Conservation (phyloP, 2,797 vertebrate species). For the Thalassophryne amazonica region DNA sequence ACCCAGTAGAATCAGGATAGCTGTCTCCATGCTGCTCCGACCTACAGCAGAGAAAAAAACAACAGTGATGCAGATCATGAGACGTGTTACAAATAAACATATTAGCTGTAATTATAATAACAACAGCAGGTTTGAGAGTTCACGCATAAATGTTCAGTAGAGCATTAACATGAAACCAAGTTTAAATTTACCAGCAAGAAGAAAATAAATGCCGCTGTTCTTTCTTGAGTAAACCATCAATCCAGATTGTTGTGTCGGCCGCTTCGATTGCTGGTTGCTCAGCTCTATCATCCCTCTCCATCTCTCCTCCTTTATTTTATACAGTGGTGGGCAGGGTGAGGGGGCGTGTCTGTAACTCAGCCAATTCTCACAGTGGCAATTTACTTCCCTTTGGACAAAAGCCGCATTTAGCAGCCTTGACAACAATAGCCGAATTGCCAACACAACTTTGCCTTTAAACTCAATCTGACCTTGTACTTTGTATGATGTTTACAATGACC, state of each 20-base stretch:
- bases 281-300: conserved; percentile 29
- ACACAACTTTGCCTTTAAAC: conserved; percentile 23
- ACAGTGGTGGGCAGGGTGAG: conserved; percentile 21
- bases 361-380: conserved; percentile 27
- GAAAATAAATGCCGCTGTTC: conserved; percentile 14
- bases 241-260: conserved; percentile 1
- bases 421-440: neutral
- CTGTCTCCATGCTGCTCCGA: conserved; percentile 66
- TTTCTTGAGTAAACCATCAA: conserved; percentile 36
- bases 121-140: neutral
- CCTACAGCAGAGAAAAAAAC: conserved; percentile 38
- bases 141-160: neutral
- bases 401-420: conserved; percentile 29
- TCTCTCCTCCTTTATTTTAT: conserved; percentile 72
- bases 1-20: conserved; percentile 67
- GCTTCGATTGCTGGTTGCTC: conserved; percentile 3
- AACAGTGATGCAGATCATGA: neutral
- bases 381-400: conserved; percentile 39
- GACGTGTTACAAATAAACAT: neutral
- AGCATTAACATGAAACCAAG: neutral
- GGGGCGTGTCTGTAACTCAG: conserved; percentile 42
- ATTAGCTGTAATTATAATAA: neutral
- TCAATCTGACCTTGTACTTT: conserved; percentile 42
- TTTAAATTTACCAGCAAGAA: conserved; percentile 45
- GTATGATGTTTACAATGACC: conserved; percentile 44